These are phyloP conservation scores for Zapus hudsonius DNA, from an alignment of 2,113 vertebrate genomes.

Conservation along the genomic window DNA sequence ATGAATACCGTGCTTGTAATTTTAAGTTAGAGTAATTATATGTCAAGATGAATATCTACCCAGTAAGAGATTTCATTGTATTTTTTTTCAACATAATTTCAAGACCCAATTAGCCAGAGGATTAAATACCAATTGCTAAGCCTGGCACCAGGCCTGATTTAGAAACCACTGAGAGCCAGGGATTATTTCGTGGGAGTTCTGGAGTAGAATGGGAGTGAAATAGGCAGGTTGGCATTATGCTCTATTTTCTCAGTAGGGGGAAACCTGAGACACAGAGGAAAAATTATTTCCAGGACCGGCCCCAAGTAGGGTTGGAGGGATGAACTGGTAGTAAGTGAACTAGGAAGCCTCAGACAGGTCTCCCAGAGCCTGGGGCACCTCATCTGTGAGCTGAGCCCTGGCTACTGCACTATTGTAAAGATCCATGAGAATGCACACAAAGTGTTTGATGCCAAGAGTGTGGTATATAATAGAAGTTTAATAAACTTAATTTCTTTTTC, in stretches of 20 bases:
- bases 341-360: not conserved
- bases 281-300: not conserved
- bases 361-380: not conserved
- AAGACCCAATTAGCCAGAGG: conserved; percentile 17
- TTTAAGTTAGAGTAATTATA: conserved; percentile 44
- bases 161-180: not conserved
- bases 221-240: not conserved
- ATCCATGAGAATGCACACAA: not conserved
- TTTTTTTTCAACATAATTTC: conserved; percentile 21
- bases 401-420: not conserved
- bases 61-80: not conserved
- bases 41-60: not conserved
- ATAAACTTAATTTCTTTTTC: not conserved
- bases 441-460: not conserved
- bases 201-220: not conserved
- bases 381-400: not conserved
- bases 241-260: not conserved
- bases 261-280: not conserved
- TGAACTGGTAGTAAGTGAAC: not conserved
- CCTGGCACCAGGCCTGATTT: not conserved
- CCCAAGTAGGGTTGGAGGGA: not conserved
- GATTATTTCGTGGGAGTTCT: not conserved
- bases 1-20: not conserved
- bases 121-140: not conserved
- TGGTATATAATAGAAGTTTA: not conserved